These are phyloP conservation scores for Dione juno DNA, from an alignment of 2,888 invertebrate genomes.

Conservation along the genomic window DNA sequence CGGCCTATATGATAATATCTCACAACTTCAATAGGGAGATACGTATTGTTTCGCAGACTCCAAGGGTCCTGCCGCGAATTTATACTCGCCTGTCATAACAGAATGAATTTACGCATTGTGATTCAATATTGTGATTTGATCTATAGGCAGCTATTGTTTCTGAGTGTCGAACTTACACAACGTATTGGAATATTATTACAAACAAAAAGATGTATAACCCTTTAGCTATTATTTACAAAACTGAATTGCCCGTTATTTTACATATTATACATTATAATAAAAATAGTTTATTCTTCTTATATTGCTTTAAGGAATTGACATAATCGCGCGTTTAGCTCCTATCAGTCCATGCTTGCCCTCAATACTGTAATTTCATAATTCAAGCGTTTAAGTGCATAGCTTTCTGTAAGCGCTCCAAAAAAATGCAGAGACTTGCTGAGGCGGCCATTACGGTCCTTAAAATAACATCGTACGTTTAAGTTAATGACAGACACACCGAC, in stretches of 20 bases:
- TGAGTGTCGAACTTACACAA: constrained; percentile 75
- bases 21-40: constrained; percentile 72
- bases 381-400: constrained; percentile 83
- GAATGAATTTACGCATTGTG: constrained; percentile 82
- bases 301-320: constrained; percentile 35
- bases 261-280: background rate
- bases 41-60: constrained; percentile 80
- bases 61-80: constrained; percentile 77
- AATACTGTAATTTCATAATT: constrained; percentile 83
- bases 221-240: constrained; percentile 62
- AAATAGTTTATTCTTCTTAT: constrained; percentile 11
- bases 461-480: constrained; percentile 84
- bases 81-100: constrained; percentile 83
- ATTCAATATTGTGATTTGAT: constrained; percentile 80
- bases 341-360: constrained; percentile 73
- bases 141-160: constrained; percentile 76
- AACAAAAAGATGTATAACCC: constrained; percentile 65
- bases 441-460: constrained; percentile 81
- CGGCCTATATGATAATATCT: constrained; percentile 73
- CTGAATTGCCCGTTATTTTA: constrained; percentile 51
- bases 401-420: constrained; percentile 75
- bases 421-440: constrained; percentile 72
- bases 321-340: constrained; percentile 49
- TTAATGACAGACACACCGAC: constrained; percentile 82
- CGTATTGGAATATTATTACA: constrained; percentile 72